phyloP scores from a whole-genome alignment of 2,888 invertebrate species.

The Cheilosia impressa region DNA sequence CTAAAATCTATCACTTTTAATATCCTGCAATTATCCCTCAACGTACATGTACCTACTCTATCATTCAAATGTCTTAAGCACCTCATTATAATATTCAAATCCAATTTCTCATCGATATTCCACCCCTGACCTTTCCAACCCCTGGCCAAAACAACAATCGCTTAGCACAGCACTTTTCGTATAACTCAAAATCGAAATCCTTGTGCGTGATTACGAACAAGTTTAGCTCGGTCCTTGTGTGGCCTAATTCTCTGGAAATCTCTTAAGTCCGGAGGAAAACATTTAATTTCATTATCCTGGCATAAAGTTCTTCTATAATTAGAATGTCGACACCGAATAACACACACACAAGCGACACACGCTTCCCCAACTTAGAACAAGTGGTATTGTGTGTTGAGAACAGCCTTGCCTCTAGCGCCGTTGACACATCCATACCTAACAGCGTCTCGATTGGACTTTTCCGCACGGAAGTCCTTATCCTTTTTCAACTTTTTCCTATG shows the following conservation, averaged over 20 bases:
- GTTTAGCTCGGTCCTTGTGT: constrained; percentile 65
- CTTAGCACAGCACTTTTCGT: constrained; percentile 26
- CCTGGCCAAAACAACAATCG: constrained; percentile 1
- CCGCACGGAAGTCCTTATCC: constrained; percentile 51
- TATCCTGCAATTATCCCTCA: constrained; percentile 49
- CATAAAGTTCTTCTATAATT: constrained; percentile 60
- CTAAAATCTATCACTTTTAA: neutral
- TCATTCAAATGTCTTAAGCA: constrained; percentile 24
- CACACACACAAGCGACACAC: constrained; percentile 9
- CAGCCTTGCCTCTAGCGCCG: neutral
- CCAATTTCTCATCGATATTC: constrained; percentile 58
- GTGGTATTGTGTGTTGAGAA: neutral
- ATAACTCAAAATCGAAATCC: constrained; percentile 50
- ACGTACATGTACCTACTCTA: neutral
- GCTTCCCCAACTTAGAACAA: neutral
- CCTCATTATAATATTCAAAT: constrained; percentile 68
- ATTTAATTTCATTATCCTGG: constrained; percentile 71
- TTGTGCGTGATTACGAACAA: constrained; percentile 67
- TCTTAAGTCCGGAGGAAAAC: constrained; percentile 42
- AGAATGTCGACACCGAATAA: constrained; percentile 30
- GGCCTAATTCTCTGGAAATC: constrained; percentile 65
- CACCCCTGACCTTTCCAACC: constrained; percentile 26
- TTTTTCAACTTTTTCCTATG: constrained; percentile 47
- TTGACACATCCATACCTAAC: constrained; percentile 18
- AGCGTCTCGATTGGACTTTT: constrained; percentile 26